These are phyloP conservation scores for Cryptocephalus primarius DNA, from an alignment of 2,888 invertebrate species.

Conservation along the genomic window DNA sequence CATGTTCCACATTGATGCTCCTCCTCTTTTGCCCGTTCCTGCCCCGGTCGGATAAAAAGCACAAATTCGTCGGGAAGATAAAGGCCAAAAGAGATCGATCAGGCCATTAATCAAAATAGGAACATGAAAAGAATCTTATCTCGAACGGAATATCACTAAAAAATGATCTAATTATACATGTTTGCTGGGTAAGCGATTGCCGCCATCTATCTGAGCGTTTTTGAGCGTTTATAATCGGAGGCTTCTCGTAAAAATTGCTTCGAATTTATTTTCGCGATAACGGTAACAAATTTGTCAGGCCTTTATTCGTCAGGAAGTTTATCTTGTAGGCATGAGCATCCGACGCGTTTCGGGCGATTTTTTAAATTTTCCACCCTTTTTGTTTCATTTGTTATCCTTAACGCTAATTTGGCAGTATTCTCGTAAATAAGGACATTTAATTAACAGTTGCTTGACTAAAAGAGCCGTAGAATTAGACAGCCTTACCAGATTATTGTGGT, in stretches of 20 bases:
- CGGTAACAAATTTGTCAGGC: constrained; percentile 5
- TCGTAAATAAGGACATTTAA: too few species aligned
- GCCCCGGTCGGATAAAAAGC: not conserved
- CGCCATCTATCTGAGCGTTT: constrained; percentile 18
- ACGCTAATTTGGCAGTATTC: too few species aligned
- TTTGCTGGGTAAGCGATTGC: constrained; percentile 14
- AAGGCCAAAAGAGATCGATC: constrained; percentile 11
- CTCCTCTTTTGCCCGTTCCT: too few species aligned
- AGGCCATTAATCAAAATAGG: constrained; percentile 14
- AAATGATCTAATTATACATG: constrained; percentile 20
- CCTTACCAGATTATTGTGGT: too few species aligned
- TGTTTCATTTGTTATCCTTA: too few species aligned
- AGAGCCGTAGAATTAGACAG: too few species aligned
- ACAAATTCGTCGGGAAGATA: not conserved
- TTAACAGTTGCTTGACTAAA: too few species aligned
- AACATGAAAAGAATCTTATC: constrained; percentile 18
- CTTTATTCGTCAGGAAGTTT: too few species aligned
- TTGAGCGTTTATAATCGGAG: constrained; percentile 14
- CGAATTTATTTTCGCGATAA: constrained; percentile 20
- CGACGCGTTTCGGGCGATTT: too few species aligned
- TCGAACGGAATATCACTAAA: constrained; percentile 14
- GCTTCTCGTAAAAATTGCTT: constrained; percentile 20
- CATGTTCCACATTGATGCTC: too few species aligned
- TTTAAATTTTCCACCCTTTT: too few species aligned
- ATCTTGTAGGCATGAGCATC: too few species aligned